phyloP scores from a whole-genome alignment of 2,113 vertebrate species.

The Corynorhinus townsendii region DNA sequence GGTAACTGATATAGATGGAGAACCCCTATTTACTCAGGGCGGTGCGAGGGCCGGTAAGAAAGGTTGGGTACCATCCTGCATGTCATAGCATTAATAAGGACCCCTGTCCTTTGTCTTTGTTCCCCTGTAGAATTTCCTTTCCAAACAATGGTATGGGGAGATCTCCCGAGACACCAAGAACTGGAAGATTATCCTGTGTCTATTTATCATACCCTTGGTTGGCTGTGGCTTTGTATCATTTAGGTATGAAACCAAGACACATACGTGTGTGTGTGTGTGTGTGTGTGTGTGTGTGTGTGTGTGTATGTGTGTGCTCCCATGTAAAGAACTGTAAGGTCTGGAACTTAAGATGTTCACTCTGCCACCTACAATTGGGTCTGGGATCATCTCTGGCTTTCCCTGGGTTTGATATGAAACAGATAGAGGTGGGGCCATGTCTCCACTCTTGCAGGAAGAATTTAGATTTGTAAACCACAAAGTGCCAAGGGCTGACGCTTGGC shows the following conservation, averaged over 20 bases:
- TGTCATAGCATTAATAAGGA: neutral
- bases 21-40: neutral
- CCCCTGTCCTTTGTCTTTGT: slow-evolving; percentile 4
- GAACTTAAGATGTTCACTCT: fast-evolving
- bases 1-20: neutral
- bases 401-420: neutral
- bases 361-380: fast-evolving
- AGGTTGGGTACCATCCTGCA: fast-evolving
- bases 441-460: neutral
- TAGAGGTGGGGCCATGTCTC: neutral
- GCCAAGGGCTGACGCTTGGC: neutral
- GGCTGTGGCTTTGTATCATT: slow-evolving; percentile 92
- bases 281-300: no score
- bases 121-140: slow-evolving; percentile 83
- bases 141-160: slow-evolving; percentile 94
- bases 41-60: neutral
- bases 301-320: fast-evolving
- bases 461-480: neutral
- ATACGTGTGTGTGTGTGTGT: fast-evolving
- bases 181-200: slow-evolving; percentile 93
- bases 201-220: slow-evolving; percentile 91
- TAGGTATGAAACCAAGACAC: slow-evolving; percentile 81
- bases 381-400: neutral
- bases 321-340: neutral
- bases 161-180: slow-evolving; percentile 93